Evolutionary conservation across 2,113 vertebrate species (phyloP).

Genomic region (Ochotona curzoniae): DNA sequence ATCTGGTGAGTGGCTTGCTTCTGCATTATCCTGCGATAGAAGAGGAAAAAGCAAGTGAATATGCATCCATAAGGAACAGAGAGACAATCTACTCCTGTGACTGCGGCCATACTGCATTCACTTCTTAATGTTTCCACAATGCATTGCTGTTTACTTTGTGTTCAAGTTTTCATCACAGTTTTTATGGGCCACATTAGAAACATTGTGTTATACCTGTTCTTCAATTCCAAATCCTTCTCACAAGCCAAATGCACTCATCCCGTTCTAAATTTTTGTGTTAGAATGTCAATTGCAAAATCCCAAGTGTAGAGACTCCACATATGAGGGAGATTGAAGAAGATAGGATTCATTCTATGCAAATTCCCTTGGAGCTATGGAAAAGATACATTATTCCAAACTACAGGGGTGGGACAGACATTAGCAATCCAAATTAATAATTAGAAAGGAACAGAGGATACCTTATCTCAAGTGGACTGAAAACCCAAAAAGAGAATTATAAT

Average conservation of each 20-base stretch:
- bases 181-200: too few species aligned
- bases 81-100: too few species aligned
- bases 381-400: background rate
- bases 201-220: too few species aligned
- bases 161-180: too few species aligned
- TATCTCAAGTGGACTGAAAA: background rate
- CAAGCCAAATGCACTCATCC: too few species aligned
- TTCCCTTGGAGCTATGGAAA: background rate
- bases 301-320: background rate
- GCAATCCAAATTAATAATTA: background rate
- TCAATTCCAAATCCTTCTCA: too few species aligned
- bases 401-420: background rate
- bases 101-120: too few species aligned
- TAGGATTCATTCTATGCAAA: background rate
- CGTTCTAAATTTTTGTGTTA: too few species aligned
- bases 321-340: background rate
- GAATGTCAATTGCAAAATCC: background rate
- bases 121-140: too few species aligned
- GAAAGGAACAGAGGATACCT: background rate
- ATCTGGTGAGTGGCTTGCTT: background rate
- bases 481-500: background rate
- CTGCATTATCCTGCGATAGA: background rate
- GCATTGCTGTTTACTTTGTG: too few species aligned
- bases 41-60: background rate
- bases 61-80: fast-evolving